Evolutionary conservation across 1,140 invertebrate species (phyloP).

Genomic region (Drosophila pandora): DNA sequence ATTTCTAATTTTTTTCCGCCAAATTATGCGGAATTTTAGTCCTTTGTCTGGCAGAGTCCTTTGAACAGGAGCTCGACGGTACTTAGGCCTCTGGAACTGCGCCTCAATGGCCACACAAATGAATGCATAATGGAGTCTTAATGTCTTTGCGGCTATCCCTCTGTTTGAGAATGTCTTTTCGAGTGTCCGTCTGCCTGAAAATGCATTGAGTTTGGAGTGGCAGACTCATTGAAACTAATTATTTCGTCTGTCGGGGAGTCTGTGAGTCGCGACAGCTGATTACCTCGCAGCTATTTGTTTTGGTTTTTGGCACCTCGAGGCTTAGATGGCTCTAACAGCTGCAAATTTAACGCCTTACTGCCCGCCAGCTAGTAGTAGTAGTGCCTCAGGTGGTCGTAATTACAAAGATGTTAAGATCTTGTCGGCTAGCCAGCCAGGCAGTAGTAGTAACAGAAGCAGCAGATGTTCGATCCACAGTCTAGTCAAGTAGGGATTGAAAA

Average conservation of each 20-base stretch:
- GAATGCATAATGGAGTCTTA: constrained; percentile 68
- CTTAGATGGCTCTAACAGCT: constrained; percentile 55
- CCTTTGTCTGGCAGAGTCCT: constrained; percentile 17
- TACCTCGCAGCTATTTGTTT: constrained; percentile 71
- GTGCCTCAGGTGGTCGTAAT: constrained; percentile 53
- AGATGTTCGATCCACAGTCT: constrained; percentile 39
- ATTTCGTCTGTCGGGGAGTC: constrained; percentile 44
- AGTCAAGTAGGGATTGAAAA: constrained; percentile 15
- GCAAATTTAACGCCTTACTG: constrained; percentile 64
- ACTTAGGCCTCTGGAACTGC: constrained; percentile 5
- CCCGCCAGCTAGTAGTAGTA: constrained; percentile 36
- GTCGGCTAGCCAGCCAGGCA: background rate
- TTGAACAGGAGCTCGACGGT: too few relatives aligned
- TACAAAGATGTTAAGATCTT: constrained; percentile 68
- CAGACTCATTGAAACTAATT: constrained; percentile 69
- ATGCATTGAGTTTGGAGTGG: constrained; percentile 56
- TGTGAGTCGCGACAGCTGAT: constrained; percentile 59
- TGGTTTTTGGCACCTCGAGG: constrained; percentile 41
- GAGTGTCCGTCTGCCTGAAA: constrained; percentile 34
- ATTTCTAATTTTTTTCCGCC: too few relatives aligned
- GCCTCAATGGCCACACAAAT: constrained; percentile 49
- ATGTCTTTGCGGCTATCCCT: constrained; percentile 35
- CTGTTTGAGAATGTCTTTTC: constrained; percentile 28
- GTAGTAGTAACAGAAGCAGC: constrained; percentile 8
- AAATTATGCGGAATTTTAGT: constrained; percentile 18